Evolutionary conservation across 2,888 invertebrate species (phyloP).

Genomic region (Caradrina kadenii): DNA sequence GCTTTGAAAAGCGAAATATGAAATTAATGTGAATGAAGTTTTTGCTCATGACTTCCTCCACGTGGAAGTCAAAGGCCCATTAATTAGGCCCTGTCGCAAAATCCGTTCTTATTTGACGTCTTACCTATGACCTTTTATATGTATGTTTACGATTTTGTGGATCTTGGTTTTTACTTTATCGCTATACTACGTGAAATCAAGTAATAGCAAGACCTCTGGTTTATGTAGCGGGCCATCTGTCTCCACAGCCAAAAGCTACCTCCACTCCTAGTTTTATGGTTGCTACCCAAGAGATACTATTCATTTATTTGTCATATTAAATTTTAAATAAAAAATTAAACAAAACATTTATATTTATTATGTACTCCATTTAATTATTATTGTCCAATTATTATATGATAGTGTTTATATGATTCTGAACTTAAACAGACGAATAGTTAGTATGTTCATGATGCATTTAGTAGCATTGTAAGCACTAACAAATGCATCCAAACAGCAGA

Average conservation of each 20-base stretch:
- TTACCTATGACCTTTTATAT: no score
- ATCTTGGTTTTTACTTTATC: no score
- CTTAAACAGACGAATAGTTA: neutral
- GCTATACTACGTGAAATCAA: neutral
- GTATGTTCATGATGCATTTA: constrained; percentile 22
- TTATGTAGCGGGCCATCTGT: neutral
- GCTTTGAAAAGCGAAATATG: no score
- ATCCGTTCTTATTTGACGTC: no score
- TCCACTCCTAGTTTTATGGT: neutral
- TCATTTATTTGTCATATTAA: constrained; percentile 1
- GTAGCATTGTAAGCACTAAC: constrained; percentile 27
- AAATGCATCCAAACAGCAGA: constrained; percentile 37
- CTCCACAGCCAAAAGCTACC: neutral
- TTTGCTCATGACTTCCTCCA: neutral
- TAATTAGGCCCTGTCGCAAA: no score
- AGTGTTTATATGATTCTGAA: neutral
- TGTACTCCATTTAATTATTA: neutral
- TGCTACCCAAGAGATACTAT: neutral
- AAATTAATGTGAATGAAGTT: no score
- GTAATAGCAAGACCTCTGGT: neutral
- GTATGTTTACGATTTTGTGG: no score
- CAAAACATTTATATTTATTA: neutral
- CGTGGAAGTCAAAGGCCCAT: no score
- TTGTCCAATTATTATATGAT: neutral
- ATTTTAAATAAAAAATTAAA: constrained; percentile 12